A percentile compares a stretch with the other conserved stretches of the same genome.
Evolutionary conservation across 2,113 vertebrate species (phyloP).

Genomic region (Prionailurus viverrinus): DNA sequence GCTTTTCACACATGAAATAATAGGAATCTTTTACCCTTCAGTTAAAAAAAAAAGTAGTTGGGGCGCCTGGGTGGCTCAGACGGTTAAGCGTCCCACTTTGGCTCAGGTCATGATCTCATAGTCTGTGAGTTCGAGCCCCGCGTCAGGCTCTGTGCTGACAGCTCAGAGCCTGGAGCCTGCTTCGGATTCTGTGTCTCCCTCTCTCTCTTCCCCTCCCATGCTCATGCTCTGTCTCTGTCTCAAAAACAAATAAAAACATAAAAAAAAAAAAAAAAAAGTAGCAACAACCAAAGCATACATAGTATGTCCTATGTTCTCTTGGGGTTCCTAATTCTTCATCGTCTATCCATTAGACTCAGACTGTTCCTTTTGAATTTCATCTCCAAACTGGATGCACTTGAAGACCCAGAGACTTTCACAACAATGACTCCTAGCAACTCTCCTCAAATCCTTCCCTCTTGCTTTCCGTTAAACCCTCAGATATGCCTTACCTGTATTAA

Average conservation of each 20-base stretch:
- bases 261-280: not conserved
- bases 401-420: not conserved
- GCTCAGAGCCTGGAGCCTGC: no score
- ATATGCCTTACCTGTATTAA: not conserved
- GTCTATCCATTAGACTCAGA: not conserved
- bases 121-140: no score
- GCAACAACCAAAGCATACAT: not conserved
- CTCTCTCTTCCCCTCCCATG: no score
- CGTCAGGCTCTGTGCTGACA: no score
- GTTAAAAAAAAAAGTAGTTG: not conserved
- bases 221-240: no score
- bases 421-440: not conserved
- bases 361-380: not conserved
- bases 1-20: conserved; percentile 25
- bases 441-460: not conserved
- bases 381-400: not conserved
- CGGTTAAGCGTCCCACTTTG: no score
- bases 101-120: no score
- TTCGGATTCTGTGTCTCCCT: no score
- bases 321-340: not conserved
- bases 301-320: not conserved
- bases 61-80: no score
- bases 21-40: not conserved
- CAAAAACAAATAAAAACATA: no score
- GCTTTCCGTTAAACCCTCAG: conserved; percentile 4